Percentiles rank a stretch among this genome's conserved stretches.
These are phyloP conservation scores for Euzetes globulus DNA, from an alignment of 2,888 invertebrate species.

Conservation along the genomic window DNA sequence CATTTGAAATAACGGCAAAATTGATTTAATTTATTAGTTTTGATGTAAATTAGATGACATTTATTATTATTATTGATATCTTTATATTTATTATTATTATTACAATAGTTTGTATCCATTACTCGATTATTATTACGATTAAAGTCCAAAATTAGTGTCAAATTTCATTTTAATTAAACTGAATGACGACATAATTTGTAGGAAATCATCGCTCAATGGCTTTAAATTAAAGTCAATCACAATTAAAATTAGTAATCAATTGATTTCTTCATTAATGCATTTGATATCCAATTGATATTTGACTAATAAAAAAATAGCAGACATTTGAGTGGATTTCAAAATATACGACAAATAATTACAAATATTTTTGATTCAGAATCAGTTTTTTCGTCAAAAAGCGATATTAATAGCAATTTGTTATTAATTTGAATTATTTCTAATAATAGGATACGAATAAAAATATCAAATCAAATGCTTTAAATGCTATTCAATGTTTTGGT, in stretches of 20 bases:
- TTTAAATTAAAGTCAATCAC: not conserved
- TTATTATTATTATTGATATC: conserved; percentile 1
- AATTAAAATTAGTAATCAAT: not conserved
- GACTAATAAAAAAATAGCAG: not conserved
- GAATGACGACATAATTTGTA: not conserved
- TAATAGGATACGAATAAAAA: not conserved
- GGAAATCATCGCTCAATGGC: not conserved
- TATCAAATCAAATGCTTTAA: not conserved
- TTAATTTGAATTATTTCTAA: not conserved
- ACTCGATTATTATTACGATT: not conserved
- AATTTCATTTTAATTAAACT: not conserved
- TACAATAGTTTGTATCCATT: not conserved
- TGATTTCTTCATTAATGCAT: not conserved
- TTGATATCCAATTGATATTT: not conserved
- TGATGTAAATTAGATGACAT: not conserved
- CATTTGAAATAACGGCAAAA: not conserved
- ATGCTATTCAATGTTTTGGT: not conserved
- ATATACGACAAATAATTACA: no score
- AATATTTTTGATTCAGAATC: no score
- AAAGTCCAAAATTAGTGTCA: not conserved
- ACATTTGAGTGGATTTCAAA: no score
- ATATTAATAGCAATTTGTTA: not conserved
- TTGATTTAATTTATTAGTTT: not conserved
- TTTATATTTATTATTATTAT: not conserved
- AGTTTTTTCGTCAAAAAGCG: not conserved